Evolutionary conservation across 2,888 invertebrate species (phyloP).

Genomic region (Ormyrus labotus): DNA sequence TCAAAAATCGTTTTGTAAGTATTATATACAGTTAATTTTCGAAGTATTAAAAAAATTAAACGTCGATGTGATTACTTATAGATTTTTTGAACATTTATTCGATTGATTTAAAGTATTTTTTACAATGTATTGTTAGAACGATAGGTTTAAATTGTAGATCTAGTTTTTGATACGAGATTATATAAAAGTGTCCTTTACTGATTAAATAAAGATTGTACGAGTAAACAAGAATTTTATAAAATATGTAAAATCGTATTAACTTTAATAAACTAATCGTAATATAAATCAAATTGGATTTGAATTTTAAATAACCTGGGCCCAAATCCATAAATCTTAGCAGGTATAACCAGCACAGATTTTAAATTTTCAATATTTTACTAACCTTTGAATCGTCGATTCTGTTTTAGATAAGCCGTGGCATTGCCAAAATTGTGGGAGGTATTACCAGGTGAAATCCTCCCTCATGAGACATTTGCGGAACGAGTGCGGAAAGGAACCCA

Average conservation of each 20-base stretch:
- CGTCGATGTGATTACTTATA: not conserved
- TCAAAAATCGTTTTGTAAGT: not conserved
- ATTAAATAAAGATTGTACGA: not conserved
- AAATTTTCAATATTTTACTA: constrained; percentile 8
- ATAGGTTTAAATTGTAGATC: not conserved
- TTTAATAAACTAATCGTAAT: constrained; percentile 26
- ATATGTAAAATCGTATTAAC: constrained; percentile 14
- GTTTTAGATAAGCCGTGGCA: constrained; percentile 35
- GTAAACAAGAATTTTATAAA: constrained; percentile 13
- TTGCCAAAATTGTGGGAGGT: constrained; percentile 67
- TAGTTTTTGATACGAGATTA: not conserved
- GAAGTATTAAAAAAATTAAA: not conserved
- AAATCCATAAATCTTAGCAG: too few species aligned
- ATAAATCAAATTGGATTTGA: not conserved
- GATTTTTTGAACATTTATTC: too few species aligned
- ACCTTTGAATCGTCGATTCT: constrained; percentile 12
- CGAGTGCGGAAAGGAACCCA: constrained; percentile 67
- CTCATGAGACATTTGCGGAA: constrained; percentile 63
- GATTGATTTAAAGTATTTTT: not conserved
- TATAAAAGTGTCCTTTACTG: constrained; percentile 7
- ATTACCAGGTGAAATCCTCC: constrained; percentile 69
- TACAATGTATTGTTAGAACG: not conserved
- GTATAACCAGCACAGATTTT: not conserved
- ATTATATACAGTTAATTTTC: constrained; percentile 1
- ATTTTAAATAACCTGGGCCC: not conserved